Evolutionary conservation across 2,113 vertebrate species (phyloP).

Genomic region (Columba janthina): DNA sequence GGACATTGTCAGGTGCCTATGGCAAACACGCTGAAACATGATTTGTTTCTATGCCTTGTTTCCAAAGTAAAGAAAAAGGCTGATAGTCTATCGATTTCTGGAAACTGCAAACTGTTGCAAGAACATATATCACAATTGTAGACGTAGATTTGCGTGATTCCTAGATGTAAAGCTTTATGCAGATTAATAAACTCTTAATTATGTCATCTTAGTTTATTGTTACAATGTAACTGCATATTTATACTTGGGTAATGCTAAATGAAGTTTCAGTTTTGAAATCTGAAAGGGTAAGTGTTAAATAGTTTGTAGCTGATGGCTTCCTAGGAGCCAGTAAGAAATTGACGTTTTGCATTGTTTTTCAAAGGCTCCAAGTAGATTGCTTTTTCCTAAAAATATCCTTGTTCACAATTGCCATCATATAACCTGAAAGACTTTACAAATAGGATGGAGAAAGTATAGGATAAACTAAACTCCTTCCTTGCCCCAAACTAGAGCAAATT

Average conservation of each 20-base stretch:
- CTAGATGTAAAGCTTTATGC: background rate
- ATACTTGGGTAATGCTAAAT: background rate
- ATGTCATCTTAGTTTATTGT: background rate
- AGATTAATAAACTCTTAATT: background rate
- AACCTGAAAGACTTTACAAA: background rate
- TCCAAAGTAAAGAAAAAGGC: background rate
- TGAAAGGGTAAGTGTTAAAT: background rate
- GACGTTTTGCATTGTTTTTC: background rate
- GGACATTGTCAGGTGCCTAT: background rate
- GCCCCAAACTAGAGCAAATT: background rate
- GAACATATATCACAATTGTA: fast-evolving
- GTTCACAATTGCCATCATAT: background rate
- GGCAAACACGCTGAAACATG: background rate
- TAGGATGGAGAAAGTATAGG: background rate
- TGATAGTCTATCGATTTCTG: background rate
- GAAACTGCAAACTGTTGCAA: background rate
- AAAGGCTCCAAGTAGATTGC: background rate
- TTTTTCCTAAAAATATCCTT: background rate
- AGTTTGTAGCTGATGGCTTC: background rate
- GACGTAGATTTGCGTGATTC: background rate
- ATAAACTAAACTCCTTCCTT: background rate
- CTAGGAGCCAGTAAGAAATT: background rate
- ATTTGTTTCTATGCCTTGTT: background rate
- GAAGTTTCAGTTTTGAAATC: background rate
- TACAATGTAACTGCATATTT: background rate